Percentiles rank a stretch among this genome's conserved stretches.
Evolutionary conservation across 2,797 vertebrate species (phyloP).

Genomic region (Protonibea diacanthus): DNA sequence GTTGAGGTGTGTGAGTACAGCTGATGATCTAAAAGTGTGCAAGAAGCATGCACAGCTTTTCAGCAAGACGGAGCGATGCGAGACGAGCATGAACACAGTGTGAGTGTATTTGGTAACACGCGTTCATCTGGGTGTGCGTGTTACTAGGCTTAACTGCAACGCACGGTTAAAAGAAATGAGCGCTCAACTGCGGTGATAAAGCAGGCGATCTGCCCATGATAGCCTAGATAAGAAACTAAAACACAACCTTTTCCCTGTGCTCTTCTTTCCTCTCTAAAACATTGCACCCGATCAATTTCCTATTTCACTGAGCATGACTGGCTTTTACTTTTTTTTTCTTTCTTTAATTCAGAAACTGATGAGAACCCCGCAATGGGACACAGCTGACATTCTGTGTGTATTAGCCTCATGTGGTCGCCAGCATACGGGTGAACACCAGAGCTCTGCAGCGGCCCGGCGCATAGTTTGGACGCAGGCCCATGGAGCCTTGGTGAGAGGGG

Average conservation of each 20-base stretch:
- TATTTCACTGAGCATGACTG: constrained; percentile 3
- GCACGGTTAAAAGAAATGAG: not conserved
- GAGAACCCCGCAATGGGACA: constrained; percentile 34
- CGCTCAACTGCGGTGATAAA: not conserved
- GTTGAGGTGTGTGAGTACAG: too few relatives aligned
- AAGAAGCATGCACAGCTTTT: not conserved
- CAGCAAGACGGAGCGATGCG: not conserved
- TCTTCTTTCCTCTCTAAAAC: not conserved
- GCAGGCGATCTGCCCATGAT: not conserved
- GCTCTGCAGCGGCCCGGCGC: constrained; percentile 37
- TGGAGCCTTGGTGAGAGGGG: constrained; percentile 54
- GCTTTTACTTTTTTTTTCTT: not conserved
- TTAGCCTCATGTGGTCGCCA: constrained; percentile 60
- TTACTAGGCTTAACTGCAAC: not conserved
- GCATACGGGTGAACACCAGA: constrained; percentile 31
- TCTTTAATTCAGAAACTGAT: constrained; percentile 32
- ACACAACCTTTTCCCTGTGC: not conserved
- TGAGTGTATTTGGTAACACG: not conserved
- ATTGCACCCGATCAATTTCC: constrained; percentile 11
- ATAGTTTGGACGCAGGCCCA: constrained; percentile 72
- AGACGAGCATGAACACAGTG: not conserved
- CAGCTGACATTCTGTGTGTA: constrained; percentile 66
- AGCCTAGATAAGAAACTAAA: not conserved
- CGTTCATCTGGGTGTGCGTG: not conserved
- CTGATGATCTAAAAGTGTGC: too few relatives aligned